These are phyloP conservation scores for Stomatorhinus ivindoensis DNA, from an alignment of 2,113 vertebrate species.

Conservation along the genomic window DNA sequence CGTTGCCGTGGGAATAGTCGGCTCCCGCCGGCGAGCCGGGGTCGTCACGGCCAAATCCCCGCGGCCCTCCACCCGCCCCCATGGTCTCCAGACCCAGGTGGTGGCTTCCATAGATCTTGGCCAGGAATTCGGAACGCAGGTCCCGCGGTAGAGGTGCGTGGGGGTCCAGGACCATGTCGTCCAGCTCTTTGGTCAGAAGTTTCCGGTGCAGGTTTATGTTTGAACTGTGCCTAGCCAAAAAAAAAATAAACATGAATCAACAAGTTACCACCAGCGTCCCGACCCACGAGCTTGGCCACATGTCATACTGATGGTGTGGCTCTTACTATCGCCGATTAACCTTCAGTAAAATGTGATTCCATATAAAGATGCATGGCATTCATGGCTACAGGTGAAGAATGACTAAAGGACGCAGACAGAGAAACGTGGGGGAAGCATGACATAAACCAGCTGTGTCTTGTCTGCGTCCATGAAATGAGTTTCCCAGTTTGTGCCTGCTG, in stretches of 20 bases:
- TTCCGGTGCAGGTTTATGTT: slow-evolving; percentile 99
- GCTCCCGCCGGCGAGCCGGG: slow-evolving; percentile 74
- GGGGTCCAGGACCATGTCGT: slow-evolving; percentile 96
- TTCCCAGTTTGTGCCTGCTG: not conserved
- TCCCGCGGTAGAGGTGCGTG: slow-evolving; percentile 87
- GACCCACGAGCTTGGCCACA: not conserved
- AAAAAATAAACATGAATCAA: not conserved
- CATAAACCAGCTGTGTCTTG: not conserved
- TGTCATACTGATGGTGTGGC: not conserved
- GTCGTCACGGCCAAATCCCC: slow-evolving; percentile 54
- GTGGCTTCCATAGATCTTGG: slow-evolving; percentile 91
- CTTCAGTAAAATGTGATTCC: not conserved
- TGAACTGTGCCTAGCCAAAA: slow-evolving; percentile 84
- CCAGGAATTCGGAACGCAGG: slow-evolving; percentile 89
- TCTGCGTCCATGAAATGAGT: not conserved
- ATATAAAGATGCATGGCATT: not conserved
- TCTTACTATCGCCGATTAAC: not conserved
- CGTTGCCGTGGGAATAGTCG: slow-evolving; percentile 82
- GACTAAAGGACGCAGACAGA: not conserved
- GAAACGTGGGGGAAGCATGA: not conserved
- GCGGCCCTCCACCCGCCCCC: slow-evolving; percentile 42
- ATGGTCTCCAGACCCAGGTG: slow-evolving; percentile 75
- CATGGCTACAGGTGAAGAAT: not conserved
- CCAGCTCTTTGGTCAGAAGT: slow-evolving; percentile 99
- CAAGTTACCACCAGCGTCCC: not conserved